Base-by-base conservation (phyloP, 2,888 invertebrate species). In the Campoletis raptor region DNA sequence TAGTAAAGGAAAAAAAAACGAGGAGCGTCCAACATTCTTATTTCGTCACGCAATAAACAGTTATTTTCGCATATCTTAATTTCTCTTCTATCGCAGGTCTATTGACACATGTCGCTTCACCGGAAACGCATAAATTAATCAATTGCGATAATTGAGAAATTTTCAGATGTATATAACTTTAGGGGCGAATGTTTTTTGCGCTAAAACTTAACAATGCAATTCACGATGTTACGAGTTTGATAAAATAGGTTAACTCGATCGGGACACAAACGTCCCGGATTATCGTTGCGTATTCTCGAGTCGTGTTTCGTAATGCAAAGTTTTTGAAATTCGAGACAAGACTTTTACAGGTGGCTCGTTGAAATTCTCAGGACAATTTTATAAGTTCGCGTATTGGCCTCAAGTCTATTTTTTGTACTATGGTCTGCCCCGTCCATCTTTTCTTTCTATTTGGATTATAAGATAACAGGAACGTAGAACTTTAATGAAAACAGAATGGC, bases 321-420 rank as follows among this genome's bases (percentile, higher is more conserved):
- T 81, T 72, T 81, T 89, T 87, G 91, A 90, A 91, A 92, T 89
- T 89, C 89, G 88, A 90, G 90, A 5, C 40, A 3, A 52, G 84
- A 77, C 61, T 30, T 88, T 86, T 45, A 57, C 73, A 85, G 89
- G 88, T 81, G 88, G 87, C 88, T 92, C 91, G 90, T 92, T 92
- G 92, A 91, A 92, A 92, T 92, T 92, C 92, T 66, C 86, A 18
- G 12, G 57, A 89, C 85, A 90, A 90, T 89, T 54, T 30, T 90
- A 89, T 90, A 90, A 79, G 90, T 87, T 85, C 89, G 82, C 87
- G 79, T 30, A 42, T 57, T 24, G 83, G 24, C 73, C 64, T 48
- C 79, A 21, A 45, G 42, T 78, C 61, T 67, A 88, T 87, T 83
- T 82, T 87, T 78, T 24, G 52, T 18, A 7, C 66, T 37, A 42